Evolutionary conservation across 2,113 vertebrate species (phyloP).

Genomic region (Thomomys bottae): DNA sequence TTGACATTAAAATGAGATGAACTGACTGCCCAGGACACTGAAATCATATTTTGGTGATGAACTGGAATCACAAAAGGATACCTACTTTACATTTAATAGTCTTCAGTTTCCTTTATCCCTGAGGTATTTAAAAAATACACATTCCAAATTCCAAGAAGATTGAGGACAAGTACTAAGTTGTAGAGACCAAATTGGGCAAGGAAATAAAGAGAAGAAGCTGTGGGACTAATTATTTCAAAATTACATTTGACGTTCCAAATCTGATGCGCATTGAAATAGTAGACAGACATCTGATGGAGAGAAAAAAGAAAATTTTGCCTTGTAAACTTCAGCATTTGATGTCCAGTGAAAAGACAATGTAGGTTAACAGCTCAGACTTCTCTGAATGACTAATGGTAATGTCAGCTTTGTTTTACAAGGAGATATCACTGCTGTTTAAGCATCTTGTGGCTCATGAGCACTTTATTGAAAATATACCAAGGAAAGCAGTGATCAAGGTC

Average conservation of each 20-base stretch:
- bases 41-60: not conserved
- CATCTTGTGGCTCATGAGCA: constrained; percentile 44
- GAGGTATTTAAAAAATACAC: not conserved
- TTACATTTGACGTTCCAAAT: not conserved
- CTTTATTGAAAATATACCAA: constrained; percentile 66
- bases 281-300: not conserved
- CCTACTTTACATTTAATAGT: not conserved
- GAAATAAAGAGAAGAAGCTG: not conserved
- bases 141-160: constrained; percentile 12
- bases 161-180: not conserved
- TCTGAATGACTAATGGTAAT: constrained; percentile 53
- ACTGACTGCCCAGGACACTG: constrained; percentile 56
- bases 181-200: not conserved
- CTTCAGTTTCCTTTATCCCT: not conserved
- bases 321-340: constrained; percentile 55
- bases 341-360: constrained; percentile 59
- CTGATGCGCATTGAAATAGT: not conserved
- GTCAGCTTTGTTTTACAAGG: constrained; percentile 63
- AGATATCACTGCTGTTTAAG: constrained; percentile 48
- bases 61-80: not conserved
- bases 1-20: constrained; percentile 57
- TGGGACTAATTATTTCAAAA: constrained; percentile 27
- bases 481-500: constrained; percentile 54
- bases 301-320: not conserved
- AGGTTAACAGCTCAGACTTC: constrained; percentile 55